Evolutionary conservation across 2,113 vertebrate genomes (phyloP), one percentile per base, ranked within the genome.

Genomic region (Dromaius novaehollandiae): DNA sequence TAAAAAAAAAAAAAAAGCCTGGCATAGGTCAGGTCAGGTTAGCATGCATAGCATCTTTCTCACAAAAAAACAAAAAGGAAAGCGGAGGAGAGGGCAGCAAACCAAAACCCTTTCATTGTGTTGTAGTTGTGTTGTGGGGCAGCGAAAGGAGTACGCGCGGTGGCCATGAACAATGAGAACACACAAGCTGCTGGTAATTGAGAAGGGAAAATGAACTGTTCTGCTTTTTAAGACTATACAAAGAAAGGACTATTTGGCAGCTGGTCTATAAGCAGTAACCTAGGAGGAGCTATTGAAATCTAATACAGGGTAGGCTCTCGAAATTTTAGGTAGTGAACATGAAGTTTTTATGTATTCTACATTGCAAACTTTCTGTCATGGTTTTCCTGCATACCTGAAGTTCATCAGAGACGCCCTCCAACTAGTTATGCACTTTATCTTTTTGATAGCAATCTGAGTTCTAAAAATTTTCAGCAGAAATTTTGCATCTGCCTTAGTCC

Each of bases 201-300:
- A 97, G 91, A 94, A 81, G 73, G 73, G 60, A 90, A 86, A 61
- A 86, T 40, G 15, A 56, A 68, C 36, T 70, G 13, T 71, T 86
- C 19, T 58, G 53, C 44, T 75, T 86, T 85, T 89, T 48, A 73
- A 78, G 42, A 25, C 50, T 24, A 79, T 40, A 81, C 71, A 91
- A 86, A 83, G 64, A 58, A 77, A 87, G 30, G 85, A 60, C 36
- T 80, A 22, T 85, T 93, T 92, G 58, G 70, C 63, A 87, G 63
- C 44, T 63, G 38, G 26, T 87, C 44, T 77, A 3, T 46, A 51
- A 58, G 53, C 24, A 68, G 50, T 46, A 75, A 90, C n/a, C 32
- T 91, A 51, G 75, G 71, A 86, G 75, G 63, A 94, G 53, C 40
- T 88, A 13, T 44, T 81, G 22, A 24, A 60, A 11, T 64, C 68